Conservation (phyloP, 2,113 vertebrate species). For the Tapirus terrestris region DNA sequence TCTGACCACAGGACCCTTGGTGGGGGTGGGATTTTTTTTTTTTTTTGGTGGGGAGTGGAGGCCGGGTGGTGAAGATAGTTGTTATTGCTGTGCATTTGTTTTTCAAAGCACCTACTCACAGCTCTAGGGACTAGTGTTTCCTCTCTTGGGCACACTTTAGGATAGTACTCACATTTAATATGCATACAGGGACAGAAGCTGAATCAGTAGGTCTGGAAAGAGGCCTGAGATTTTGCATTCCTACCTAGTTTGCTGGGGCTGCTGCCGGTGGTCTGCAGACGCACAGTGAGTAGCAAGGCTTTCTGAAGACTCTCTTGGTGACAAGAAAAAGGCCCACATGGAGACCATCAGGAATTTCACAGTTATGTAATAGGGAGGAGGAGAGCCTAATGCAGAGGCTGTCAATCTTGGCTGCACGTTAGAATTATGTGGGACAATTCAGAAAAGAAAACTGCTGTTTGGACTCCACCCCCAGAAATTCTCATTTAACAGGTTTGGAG, state of each 20-base stretch:
- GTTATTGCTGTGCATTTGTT: background rate
- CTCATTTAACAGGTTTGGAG: background rate
- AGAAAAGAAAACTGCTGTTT: background rate
- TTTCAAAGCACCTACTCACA: background rate
- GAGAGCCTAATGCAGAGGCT: background rate
- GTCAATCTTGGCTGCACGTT: background rate
- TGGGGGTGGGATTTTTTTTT: no score
- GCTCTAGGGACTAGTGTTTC: background rate
- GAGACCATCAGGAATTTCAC: background rate
- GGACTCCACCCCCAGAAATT: background rate
- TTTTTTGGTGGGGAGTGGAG: background rate
- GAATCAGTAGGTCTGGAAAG: background rate
- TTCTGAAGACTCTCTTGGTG: background rate
- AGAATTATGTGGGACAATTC: background rate
- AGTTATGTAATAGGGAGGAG: background rate
- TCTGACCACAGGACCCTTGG: background rate
- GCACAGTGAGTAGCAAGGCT: no score
- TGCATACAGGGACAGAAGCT: background rate
- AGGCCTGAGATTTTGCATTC: background rate
- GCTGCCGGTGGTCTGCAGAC: background rate
- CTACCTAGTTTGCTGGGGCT: background rate
- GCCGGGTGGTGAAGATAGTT: background rate
- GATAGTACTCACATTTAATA: background rate
- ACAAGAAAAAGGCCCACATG: background rate
- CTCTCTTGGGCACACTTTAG: background rate